phyloP scores from a whole-genome alignment of 2,888 invertebrate genomes.

The Campoletis raptor region DNA sequence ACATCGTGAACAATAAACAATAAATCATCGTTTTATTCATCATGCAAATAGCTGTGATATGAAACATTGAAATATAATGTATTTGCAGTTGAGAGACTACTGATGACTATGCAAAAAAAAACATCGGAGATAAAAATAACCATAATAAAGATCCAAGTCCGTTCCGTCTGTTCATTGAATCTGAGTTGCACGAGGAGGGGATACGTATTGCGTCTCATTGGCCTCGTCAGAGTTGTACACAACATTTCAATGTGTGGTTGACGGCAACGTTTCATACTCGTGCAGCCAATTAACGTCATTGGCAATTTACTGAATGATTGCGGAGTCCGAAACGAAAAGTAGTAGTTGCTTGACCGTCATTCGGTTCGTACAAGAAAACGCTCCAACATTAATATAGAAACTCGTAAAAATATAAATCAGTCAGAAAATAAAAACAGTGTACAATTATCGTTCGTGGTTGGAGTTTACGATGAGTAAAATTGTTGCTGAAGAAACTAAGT shows the following conservation, averaged over 20 bases:
- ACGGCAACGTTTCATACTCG: neutral
- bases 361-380: neutral
- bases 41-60: neutral
- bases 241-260: neutral
- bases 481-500: conserved; percentile 31
- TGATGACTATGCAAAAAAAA: neutral
- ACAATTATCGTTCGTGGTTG: neutral
- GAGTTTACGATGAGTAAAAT: conserved; percentile 29
- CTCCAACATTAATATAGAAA: neutral
- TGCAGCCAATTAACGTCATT: neutral
- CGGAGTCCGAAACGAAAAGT: neutral
- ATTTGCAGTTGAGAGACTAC: neutral
- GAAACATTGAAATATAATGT: neutral
- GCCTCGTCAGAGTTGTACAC: neutral
- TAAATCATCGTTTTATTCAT: neutral
- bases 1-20: neutral
- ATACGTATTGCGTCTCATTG: neutral
- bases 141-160: neutral
- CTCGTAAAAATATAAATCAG: neutral
- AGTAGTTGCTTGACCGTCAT: neutral
- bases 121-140: neutral
- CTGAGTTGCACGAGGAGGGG: neutral
- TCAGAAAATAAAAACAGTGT: neutral
- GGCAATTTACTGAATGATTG: neutral
- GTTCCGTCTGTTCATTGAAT: neutral